Base-by-base conservation (phyloP, 1,140 invertebrate species). In the Choristoneura fumiferana region DNA sequence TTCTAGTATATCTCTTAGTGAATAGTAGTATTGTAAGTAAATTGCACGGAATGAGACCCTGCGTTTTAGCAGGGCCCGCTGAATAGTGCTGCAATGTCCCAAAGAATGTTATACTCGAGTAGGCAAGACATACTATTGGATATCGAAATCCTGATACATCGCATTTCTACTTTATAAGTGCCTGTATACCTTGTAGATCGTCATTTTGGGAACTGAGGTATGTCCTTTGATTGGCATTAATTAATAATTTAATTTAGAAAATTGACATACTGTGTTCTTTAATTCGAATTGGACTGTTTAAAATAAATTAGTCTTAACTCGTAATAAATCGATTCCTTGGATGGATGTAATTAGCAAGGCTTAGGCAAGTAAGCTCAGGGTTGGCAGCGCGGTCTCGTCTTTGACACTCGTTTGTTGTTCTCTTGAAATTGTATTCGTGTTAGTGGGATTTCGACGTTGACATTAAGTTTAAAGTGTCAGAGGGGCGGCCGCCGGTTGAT, bases 91-190 rank as follows among this genome's bases (percentile, higher is more conserved):
- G 81, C 76, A 74, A 67, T 77, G 83, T 87, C 81, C 85, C 85
- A 88, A 88, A 88, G 83, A 88, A 84, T 83, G 84, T 83, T 80
- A 76, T 78, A 82, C 78, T 78, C 70, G 77, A 75, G 69, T 75
- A 83, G 73, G 72, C 76, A 74, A 78, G 56, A 67, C n/a, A n/a
- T 56, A 52, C 62, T 67, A 67, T 57, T 62, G 71, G 67, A 72
- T 67, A 57, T 59, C 43, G 43, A 33, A 49, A 33, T 49, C 43
- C 43, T 49, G 40, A 22, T 54, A 15, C 33, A 54, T 60, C 59
- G 67, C 63, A 61, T 63, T 70, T 67, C 57, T 62, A 60, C 58
- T 58, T 65, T 72, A 62, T 69, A 52, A 56, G 53, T 56, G 58
- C 40, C 59, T 56, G 35, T 54, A 52, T 58, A 29, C 22, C 64